These are phyloP conservation scores for Odocoileus hemionus DNA, from an alignment of 2,113 vertebrate genomes.

Conservation along the genomic window DNA sequence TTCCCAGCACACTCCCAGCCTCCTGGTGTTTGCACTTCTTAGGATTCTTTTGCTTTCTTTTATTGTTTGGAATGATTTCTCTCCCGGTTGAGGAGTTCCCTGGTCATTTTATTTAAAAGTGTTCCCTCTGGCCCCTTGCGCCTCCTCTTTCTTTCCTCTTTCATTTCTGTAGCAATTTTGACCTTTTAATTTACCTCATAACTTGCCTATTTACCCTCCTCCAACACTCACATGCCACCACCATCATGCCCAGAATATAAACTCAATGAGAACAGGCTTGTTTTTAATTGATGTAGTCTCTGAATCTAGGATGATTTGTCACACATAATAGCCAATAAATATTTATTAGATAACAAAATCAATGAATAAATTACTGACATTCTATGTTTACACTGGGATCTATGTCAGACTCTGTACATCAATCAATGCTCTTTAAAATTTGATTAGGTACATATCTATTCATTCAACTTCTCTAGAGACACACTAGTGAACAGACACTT, in stretches of 20 bases:
- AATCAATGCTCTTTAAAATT: conserved; percentile 35
- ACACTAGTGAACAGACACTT: background rate
- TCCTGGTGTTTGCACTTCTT: no score
- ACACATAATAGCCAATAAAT: conserved; percentile 28
- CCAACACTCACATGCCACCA: background rate
- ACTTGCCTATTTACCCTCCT: background rate
- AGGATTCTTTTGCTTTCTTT: background rate
- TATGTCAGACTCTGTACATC: conserved; percentile 24
- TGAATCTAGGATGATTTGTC: background rate
- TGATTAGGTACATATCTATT: conserved; percentile 33
- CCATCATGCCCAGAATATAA: background rate
- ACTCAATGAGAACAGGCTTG: background rate
- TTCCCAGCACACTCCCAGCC: background rate
- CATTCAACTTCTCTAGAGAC: background rate
- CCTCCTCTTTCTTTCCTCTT: background rate
- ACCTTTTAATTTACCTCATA: background rate
- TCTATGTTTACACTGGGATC: background rate
- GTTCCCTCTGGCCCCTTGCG: background rate
- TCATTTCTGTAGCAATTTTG: background rate
- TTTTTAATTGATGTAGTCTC: background rate
- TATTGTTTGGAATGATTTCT: background rate
- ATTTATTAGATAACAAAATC: conserved; percentile 39
- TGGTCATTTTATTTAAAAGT: background rate
- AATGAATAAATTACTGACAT: conserved; percentile 34
- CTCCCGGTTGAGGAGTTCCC: background rate